A percentile compares a stretch with the other conserved stretches of the same genome.
phyloP scores from a whole-genome alignment of 2,113 vertebrate genomes.

The Calypte anna region DNA sequence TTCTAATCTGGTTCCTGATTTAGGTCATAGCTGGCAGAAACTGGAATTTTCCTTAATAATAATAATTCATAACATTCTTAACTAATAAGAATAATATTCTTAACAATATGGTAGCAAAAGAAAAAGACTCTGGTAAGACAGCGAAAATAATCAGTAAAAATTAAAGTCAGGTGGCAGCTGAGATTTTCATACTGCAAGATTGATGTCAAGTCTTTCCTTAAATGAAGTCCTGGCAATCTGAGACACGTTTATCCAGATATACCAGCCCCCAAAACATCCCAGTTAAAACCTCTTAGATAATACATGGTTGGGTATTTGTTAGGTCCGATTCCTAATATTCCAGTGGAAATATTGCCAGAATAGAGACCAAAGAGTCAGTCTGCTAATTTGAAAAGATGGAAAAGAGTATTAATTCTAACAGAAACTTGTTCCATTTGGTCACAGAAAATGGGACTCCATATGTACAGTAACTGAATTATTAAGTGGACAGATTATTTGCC shows the following conservation, averaged over 20 bases:
- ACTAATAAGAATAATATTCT: not conserved
- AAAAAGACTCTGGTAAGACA: not conserved
- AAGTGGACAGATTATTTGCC: conserved; percentile 68
- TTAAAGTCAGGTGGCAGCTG: not conserved
- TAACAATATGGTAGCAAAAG: not conserved
- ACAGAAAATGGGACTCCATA: conserved; percentile 64
- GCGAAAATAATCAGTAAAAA: not conserved
- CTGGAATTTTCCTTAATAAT: not conserved
- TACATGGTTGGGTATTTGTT: not conserved
- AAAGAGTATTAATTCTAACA: conserved; percentile 32
- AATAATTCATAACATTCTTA: too few species aligned
- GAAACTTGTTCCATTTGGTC: conserved; percentile 35
- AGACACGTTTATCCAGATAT: not conserved
- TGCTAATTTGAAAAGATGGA: conserved; percentile 21
- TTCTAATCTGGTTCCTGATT: not conserved
- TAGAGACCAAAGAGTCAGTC: not conserved
- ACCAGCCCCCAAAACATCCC: fast-evolving
- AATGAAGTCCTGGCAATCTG: not conserved
- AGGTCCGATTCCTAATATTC: not conserved
- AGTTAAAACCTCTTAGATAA: not conserved
- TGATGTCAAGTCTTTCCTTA: not conserved
- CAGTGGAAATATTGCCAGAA: not conserved
- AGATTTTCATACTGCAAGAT: not conserved
- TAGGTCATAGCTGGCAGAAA: not conserved
- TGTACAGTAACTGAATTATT: conserved; percentile 74